A percentile compares a stretch with the other conserved stretches of the same genome.
These are phyloP conservation scores for Portevinia maculata DNA, from an alignment of 2,888 invertebrate species.

Conservation along the genomic window DNA sequence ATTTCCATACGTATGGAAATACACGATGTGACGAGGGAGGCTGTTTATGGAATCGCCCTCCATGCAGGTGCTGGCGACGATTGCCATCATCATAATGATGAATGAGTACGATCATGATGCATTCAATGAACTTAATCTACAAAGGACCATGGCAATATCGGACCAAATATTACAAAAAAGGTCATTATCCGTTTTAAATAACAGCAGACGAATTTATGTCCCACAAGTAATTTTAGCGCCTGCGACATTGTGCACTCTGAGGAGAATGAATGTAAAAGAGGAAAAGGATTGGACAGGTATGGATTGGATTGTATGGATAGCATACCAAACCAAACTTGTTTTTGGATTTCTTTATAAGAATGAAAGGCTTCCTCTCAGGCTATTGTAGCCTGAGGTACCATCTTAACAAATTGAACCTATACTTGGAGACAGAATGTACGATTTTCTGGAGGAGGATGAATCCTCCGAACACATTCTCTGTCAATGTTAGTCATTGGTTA, in stretches of 20 bases:
- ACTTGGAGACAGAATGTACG: no score
- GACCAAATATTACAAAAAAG: conserved; percentile 42
- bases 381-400: no score
- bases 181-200: conserved; percentile 64
- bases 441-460: no score
- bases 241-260: neutral
- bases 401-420: no score
- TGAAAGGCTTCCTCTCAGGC: no score
- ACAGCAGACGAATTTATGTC: conserved; percentile 40
- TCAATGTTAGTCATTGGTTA: no score
- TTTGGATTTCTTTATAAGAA: no score
- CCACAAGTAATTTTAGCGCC: conserved; percentile 26
- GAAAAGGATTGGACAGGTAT: no score
- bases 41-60: conserved; percentile 14
- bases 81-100: conserved; percentile 37
- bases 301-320: no score
- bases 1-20: conserved; percentile 1
- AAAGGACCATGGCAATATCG: conserved; percentile 51
- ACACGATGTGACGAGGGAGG: conserved; percentile 16
- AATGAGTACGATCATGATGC: conserved; percentile 44
- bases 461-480: no score
- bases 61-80: conserved; percentile 25
- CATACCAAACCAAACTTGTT: no score
- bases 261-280: no score
- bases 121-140: conserved; percentile 62